A percentile compares a stretch with the other conserved stretches of the same genome.
Conservation (phyloP, 2,797 vertebrate species). For the Acanthurus tractus region DNA sequence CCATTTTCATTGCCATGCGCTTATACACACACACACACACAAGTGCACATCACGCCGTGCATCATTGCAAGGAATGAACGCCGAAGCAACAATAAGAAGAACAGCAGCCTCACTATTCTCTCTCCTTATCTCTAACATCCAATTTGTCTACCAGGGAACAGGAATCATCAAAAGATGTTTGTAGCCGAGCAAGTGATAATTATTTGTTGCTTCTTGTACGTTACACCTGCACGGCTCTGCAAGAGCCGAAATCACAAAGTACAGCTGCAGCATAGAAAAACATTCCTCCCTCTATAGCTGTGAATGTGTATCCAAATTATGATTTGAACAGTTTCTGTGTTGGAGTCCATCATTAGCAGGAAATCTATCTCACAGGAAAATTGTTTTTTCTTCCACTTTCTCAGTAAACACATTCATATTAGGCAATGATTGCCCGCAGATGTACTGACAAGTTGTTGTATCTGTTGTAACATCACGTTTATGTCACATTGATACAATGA, state of each 20-base stretch:
- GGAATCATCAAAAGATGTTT: conserved; percentile 15
- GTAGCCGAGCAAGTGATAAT: not conserved
- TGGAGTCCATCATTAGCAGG: not conserved
- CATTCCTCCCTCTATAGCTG: not conserved
- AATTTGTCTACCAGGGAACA: not conserved
- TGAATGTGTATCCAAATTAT: not conserved
- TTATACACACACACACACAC: not conserved
- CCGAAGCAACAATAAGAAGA: conserved; percentile 3
- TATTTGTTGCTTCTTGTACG: not conserved
- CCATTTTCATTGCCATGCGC: not conserved
- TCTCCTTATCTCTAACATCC: not conserved
- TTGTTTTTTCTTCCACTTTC: too few species aligned
- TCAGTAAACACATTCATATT: not conserved
- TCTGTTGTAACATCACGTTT: not conserved
- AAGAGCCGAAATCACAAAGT: not conserved
- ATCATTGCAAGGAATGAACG: not conserved
- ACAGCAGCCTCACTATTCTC: not conserved
- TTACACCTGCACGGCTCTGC: conserved; percentile 2
- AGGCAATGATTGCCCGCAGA: not conserved
- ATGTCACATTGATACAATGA: not conserved
- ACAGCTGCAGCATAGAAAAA: not conserved
- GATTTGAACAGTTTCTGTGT: not conserved
- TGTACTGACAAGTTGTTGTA: too few species aligned
- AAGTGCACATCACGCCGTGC: not conserved
- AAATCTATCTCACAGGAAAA: not conserved